These are phyloP conservation scores for Orchestes rusci DNA, from an alignment of 2,888 invertebrate species.

Conservation along the genomic window DNA sequence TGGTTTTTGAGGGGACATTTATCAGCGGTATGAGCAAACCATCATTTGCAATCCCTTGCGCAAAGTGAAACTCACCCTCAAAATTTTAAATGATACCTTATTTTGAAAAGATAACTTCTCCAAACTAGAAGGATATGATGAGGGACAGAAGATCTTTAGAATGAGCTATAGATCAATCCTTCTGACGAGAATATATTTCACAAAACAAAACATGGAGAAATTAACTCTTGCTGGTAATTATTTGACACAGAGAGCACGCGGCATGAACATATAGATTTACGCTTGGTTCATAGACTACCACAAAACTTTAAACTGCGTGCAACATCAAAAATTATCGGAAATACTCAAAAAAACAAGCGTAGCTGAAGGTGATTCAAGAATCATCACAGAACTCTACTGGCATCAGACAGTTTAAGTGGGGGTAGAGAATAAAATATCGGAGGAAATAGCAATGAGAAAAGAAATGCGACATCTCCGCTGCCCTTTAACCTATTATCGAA, in stretches of 20 bases:
- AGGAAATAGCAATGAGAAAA: conserved; percentile 6
- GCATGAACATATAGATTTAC: not conserved
- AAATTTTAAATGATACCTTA: too few relatives aligned
- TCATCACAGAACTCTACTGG: conserved; percentile 10
- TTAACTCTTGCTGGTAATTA: too few relatives aligned
- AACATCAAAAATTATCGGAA: conserved; percentile 1
- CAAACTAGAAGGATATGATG: too few relatives aligned
- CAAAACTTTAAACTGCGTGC: not conserved
- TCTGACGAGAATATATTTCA: too few relatives aligned
- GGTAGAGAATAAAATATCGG: conserved; percentile 3
- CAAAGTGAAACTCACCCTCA: too few relatives aligned
- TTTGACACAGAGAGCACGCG: not conserved
- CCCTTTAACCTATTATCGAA: conserved; percentile 5
- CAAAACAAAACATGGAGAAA: too few relatives aligned
- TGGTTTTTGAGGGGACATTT: too few relatives aligned
- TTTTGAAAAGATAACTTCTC: too few relatives aligned
- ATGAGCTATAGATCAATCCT: too few relatives aligned
- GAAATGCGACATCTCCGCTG: conserved; percentile 1
- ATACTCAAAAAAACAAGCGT: not conserved
- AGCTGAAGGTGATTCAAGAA: not conserved
- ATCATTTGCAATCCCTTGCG: too few relatives aligned
- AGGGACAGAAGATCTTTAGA: too few relatives aligned
- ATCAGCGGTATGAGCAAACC: too few relatives aligned
- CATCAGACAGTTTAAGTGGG: conserved; percentile 4
- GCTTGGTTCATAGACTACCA: conserved; percentile 1